Evolutionary conservation across 2,797 vertebrate species (phyloP), one percentile per base, ranked within the genome.

Genomic region (Phrynocephalus guinanensis): DNA sequence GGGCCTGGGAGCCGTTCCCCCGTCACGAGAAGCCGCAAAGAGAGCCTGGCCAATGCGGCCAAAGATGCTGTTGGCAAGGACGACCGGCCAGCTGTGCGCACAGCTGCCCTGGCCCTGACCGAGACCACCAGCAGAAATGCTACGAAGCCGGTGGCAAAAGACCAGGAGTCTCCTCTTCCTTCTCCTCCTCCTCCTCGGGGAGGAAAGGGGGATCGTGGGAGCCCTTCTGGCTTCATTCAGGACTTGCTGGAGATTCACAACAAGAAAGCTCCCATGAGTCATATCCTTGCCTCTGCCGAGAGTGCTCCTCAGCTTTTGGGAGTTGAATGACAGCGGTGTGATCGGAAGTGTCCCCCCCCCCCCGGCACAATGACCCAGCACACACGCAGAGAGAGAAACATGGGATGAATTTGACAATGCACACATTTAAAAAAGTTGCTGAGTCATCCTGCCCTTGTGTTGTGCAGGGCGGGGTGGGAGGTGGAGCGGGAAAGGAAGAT

Each of bases 171-270:
- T 60, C 95, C 93, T 60, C 95, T 56, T 13, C 52, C 33, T 33
- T 90, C 93, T 60, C 95, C 93, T 60, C 95, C 93, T 60, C 95
- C 60, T 20, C 60, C 60, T 16, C 60, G 60, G 60, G 60, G 79
- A 80, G 92, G 81, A 2, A 88, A 91, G 79, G 83, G 92, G 0
- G 93, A 95, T 71, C 93, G 71, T 0, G 94, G 95, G 90, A 95
- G 92, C 87, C 92, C 96, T 0, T 75, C 88, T 0, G 92, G 94
- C 85, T 96, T 96, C 68, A 95, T 97, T 84, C 97, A 97, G 63
- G 98, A 98, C 92, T 95, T 97, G 89, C 95, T 97, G 96, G 98
- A 98, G 95, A 95, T 97, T 84, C 97, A 96, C 81, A 88, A 95
- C 91, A 92, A 94, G 86, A 96, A 97, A 52, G 89, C 95, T 95